Percentiles rank a stretch among this genome's conserved stretches.
phyloP scores from a whole-genome alignment of 2,113 vertebrate species.

The Fulmarus glacialis region DNA sequence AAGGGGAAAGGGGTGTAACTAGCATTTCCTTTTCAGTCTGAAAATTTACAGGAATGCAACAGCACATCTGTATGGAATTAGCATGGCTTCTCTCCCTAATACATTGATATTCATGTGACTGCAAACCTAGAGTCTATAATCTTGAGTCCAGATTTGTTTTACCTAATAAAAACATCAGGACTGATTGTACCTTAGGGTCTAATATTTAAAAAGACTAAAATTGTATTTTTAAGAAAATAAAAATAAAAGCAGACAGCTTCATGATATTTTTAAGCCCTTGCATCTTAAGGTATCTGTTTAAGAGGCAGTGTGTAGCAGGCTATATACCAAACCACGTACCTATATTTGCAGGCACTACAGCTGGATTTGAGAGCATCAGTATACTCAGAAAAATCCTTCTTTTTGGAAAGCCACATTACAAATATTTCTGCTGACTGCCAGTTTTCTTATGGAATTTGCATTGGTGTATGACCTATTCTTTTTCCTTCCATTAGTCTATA shows the following conservation, averaged over 20 bases:
- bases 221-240: constrained; percentile 38
- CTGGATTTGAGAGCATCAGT: not conserved
- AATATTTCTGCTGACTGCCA: not conserved
- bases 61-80: constrained; percentile 82
- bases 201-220: constrained; percentile 40
- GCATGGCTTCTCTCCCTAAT: constrained; percentile 47
- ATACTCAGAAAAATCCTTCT: not conserved
- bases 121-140: constrained; percentile 18
- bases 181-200: constrained; percentile 21
- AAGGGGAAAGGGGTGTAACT: constrained; percentile 68
- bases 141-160: constrained; percentile 19
- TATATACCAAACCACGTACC: not conserved
- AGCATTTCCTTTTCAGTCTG: constrained; percentile 81
- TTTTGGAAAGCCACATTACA: not conserved
- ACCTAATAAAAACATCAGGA: constrained; percentile 59
- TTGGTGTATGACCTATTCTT: not conserved
- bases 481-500: not conserved
- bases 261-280: not conserved
- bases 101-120: constrained; percentile 62
- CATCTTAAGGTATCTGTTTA: not conserved
- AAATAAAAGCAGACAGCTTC: constrained; percentile 26
- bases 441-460: not conserved
- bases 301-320: constrained; percentile 8
- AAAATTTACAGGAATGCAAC: constrained; percentile 79
- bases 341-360: not conserved